Evolutionary conservation across 2,888 invertebrate species (phyloP).

Genomic region (Euclidia mi): DNA sequence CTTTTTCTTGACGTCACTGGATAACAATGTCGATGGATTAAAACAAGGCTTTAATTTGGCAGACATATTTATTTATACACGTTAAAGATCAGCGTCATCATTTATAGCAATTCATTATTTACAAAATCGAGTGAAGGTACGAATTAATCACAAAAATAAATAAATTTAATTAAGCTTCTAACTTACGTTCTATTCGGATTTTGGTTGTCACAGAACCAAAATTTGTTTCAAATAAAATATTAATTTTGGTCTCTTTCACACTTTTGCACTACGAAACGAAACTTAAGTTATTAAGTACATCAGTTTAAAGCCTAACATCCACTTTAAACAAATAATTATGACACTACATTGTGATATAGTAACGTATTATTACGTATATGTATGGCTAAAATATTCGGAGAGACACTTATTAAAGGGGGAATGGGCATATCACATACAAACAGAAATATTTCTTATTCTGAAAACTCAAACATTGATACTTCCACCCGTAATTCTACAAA

Average conservation of each 20-base stretch:
- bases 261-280: conserved; percentile 67
- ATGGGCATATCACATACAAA: conserved; percentile 34
- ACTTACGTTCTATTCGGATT: conserved; percentile 78
- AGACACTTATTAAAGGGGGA: conserved; percentile 30
- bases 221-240: conserved; percentile 66
- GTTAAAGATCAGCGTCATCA: conserved; percentile 86
- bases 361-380: conserved; percentile 39
- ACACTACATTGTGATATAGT: conserved; percentile 65
- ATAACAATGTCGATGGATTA: conserved; percentile 58
- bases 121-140: conserved; percentile 86
- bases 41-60: conserved; percentile 83
- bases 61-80: conserved; percentile 90
- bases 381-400: conserved; percentile 44
- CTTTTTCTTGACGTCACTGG: conserved; percentile 41
- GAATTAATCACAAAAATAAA: conserved; percentile 88
- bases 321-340: conserved; percentile 73
- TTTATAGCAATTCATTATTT: conserved; percentile 87
- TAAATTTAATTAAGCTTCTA: conserved; percentile 79
- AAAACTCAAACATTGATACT: conserved; percentile 44
- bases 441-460: conserved; percentile 28
- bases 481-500: conserved; percentile 73
- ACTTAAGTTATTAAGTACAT: conserved; percentile 76
- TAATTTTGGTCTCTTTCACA: conserved; percentile 76
- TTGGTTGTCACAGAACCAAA: conserved; percentile 81
- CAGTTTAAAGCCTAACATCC: conserved; percentile 75